These are phyloP conservation scores for Rhopalosiphum maidis DNA, from an alignment of 1,140 invertebrate genomes.

Conservation along the genomic window DNA sequence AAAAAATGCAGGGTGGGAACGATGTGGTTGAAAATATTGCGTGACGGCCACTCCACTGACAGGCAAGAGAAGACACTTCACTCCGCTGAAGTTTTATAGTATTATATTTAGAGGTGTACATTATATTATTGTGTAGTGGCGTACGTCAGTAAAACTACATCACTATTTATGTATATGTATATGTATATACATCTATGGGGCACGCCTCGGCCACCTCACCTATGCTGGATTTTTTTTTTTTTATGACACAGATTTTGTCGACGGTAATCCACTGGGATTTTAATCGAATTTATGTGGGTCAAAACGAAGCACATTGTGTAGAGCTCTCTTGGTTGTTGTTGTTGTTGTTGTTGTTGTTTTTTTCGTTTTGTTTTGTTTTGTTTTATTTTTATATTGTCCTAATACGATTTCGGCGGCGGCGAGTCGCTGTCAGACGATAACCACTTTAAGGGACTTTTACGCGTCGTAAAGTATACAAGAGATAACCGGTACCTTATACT, in stretches of 20 bases:
- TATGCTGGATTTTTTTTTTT: neutral
- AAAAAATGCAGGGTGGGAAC: neutral
- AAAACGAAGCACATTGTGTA: neutral
- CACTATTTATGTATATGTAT: neutral
- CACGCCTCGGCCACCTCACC: neutral
- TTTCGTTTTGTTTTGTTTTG: neutral
- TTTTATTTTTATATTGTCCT: conserved; percentile 6
- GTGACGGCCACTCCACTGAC: neutral
- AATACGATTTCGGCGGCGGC: neutral
- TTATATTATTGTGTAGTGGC: neutral
- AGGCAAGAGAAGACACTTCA: neutral
- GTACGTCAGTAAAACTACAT: neutral
- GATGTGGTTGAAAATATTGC: neutral
- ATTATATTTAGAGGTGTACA: neutral
- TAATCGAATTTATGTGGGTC: conserved; percentile 30
- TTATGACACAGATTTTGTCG: neutral
- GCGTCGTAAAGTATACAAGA: neutral
- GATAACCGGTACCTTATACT: neutral
- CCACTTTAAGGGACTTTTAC: neutral
- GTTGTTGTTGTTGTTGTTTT: no score
- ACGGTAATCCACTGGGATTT: neutral
- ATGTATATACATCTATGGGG: neutral
- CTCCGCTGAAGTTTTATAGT: neutral
- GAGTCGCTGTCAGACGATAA: neutral
- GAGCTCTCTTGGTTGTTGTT: neutral